phyloP scores from a whole-genome alignment of 2,888 invertebrate genomes.

The Chloroclysta siterata region DNA sequence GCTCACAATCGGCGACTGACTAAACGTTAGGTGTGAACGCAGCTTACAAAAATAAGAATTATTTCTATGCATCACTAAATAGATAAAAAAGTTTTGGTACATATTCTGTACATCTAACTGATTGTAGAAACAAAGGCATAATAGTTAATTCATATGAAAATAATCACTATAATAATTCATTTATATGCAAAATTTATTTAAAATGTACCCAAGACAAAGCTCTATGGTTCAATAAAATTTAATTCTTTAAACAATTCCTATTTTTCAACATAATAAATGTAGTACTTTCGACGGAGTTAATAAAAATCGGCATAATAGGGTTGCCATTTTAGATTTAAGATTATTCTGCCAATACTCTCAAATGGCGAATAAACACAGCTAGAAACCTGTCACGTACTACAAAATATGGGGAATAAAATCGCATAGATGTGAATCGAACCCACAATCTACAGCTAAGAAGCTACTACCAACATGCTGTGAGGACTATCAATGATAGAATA shows the following conservation, averaged over 20 bases:
- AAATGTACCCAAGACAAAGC: too few relatives aligned
- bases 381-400: neutral
- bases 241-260: neutral
- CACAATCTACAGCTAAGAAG: too few relatives aligned
- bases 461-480: too few relatives aligned
- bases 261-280: neutral
- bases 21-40: too few relatives aligned
- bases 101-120: too few relatives aligned
- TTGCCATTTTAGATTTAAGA: conserved; percentile 7
- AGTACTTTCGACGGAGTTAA: conserved; percentile 3
- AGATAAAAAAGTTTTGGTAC: too few relatives aligned
- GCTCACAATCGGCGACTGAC: too few relatives aligned
- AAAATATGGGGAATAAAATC: neutral
- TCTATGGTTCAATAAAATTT: neutral
- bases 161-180: neutral
- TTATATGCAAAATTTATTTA: too few relatives aligned
- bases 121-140: neutral
- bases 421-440: too few relatives aligned
- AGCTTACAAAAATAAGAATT: too few relatives aligned
- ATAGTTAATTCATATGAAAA: neutral
- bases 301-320: conserved; percentile 18
- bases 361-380: neutral
- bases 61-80: too few relatives aligned
- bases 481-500: neutral
- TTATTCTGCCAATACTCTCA: neutral